Evolutionary conservation across 2,888 invertebrate genomes (phyloP), one percentile per base, ranked within the genome.

Genomic region (Polyploca ridens): DNA sequence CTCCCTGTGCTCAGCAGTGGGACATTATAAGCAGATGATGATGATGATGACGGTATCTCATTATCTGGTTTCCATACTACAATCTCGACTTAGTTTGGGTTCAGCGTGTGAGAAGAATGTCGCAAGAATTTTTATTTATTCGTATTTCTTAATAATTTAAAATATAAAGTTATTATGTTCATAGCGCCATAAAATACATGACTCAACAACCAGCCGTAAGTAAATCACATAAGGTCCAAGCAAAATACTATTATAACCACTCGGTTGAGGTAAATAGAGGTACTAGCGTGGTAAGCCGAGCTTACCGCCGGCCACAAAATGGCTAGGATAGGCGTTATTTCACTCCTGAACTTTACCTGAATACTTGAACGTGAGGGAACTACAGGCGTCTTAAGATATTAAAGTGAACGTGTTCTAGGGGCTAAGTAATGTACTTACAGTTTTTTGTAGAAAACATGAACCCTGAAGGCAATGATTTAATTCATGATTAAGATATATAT

Each of bases 361-460:
- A 54, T 54, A 54, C 54, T 19, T 19, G 3, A 3, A 54, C 54
- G 54, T 54, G 54, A 54, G 54, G 19, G 54, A n/a, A 46, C 46
- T 54, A 54, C 54, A 54, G 19, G 10, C 54, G n/a, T 19, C 54
- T 54, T 54, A 54, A 54, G 16, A 19, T 54, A 54, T 54, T 54
- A 54, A 54, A 54, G 19, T n/a, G 16, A 10, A 54, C 19, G 16
- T 19, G 4, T 19, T 35, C 27, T 27, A 1, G 46, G 49, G 16
- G n/a, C 6, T 46, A 49, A 49, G 49, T 49, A 16, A 44, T 38
- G 8, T 10, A 38, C 10, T 6, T 35, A 35, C 7, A 6, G 10
- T 10, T 10, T 38, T 10, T 10, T 38, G 10, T 38, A 38, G 38
- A 38, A 38, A 8, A 38, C 10, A 14, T 44, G 6, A 35, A n/a